Conservation (phyloP, 2,113 vertebrate species). For the Cynopterus brachyotis region DNA sequence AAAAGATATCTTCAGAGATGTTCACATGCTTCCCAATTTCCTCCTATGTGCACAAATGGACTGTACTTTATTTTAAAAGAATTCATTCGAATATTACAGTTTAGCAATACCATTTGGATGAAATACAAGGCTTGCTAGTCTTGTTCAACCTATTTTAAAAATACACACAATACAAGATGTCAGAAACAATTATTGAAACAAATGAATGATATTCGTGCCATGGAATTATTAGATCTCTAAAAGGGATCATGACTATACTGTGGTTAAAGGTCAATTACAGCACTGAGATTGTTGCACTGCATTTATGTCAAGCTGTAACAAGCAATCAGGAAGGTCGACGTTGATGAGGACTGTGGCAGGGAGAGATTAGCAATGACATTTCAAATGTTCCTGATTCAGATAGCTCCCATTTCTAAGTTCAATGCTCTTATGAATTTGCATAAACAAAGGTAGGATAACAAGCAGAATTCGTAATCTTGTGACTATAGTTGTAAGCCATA, state of each 20-base stretch:
- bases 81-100: neutral
- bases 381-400: conserved; percentile 43
- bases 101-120: neutral
- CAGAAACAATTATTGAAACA: neutral
- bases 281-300: neutral
- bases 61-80: neutral
- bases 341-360: conserved; percentile 37
- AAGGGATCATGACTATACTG: neutral
- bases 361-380: conserved; percentile 50
- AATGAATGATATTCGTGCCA: neutral
- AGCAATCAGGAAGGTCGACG: neutral
- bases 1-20: neutral
- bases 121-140: neutral
- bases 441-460: neutral
- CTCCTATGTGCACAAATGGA: neutral
- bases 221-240: neutral
- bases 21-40: neutral
- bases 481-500: neutral
- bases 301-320: conserved; percentile 40
- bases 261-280: conserved; percentile 41
- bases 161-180: neutral
- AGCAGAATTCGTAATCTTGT: neutral
- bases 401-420: neutral
- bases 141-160: neutral
- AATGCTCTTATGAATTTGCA: neutral